Conservation (phyloP, 2,888 invertebrate species). For the Petrolisthes cinctipes region DNA sequence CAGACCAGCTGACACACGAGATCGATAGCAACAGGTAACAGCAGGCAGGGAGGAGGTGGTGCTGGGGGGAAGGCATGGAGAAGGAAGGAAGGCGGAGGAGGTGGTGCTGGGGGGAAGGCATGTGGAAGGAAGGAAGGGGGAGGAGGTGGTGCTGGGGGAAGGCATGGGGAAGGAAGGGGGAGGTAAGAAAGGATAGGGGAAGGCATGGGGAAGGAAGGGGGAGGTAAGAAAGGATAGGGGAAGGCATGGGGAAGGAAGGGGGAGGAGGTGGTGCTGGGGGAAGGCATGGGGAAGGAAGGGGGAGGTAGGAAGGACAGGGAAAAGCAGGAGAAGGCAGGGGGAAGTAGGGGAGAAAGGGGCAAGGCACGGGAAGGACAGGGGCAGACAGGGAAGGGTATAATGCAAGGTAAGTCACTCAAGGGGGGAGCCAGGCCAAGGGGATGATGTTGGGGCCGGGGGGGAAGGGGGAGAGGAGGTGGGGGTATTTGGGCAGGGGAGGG, state of each 20-base stretch:
- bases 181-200: neutral
- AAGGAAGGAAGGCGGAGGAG: neutral
- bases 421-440: neutral
- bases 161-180: neutral
- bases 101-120: neutral
- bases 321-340: neutral
- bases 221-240: neutral
- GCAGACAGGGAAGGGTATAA: neutral
- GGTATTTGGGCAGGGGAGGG: neutral
- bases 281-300: neutral
- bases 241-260: neutral
- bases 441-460: neutral
- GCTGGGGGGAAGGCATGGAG: neutral
- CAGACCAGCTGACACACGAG: too few relatives aligned
- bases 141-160: neutral
- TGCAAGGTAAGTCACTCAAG: too few relatives aligned
- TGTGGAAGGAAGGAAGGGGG: neutral
- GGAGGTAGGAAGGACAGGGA: neutral
- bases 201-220: neutral
- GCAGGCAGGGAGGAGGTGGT: neutral
- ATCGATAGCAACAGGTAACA: neutral
- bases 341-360: neutral
- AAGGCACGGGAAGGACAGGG: neutral
- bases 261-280: neutral
- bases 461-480: neutral